Conservation (phyloP, 2,113 vertebrate species). For the Diadophis punctatus region DNA sequence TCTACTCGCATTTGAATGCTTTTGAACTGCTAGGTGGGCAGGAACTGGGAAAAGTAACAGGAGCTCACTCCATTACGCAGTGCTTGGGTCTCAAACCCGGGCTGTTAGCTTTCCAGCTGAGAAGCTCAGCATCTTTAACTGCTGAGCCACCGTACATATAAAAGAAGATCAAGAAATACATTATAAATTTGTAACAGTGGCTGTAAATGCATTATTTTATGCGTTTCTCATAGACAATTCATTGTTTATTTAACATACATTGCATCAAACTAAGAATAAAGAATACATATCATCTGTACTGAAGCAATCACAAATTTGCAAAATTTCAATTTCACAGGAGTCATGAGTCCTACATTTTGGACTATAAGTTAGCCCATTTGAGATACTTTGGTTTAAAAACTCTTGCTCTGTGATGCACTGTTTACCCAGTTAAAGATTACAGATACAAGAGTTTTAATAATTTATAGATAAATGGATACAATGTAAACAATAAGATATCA, state of each 20-base stretch:
- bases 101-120: background rate
- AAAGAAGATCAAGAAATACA: conserved; percentile 99
- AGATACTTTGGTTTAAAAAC: background rate
- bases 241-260: conserved; percentile 84
- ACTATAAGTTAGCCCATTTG: background rate
- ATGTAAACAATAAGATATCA: conserved; percentile 57
- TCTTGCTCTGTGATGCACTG: background rate
- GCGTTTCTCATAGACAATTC: conserved; percentile 88
- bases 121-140: background rate
- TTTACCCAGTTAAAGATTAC: background rate
- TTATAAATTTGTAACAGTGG: conserved; percentile 98
- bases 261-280: conserved; percentile 79
- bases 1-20: background rate
- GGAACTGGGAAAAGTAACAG: background rate
- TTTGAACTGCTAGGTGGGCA: background rate
- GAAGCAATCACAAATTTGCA: conserved; percentile 72
- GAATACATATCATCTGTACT: conserved; percentile 75
- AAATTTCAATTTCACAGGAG: background rate
- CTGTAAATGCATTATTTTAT: conserved; percentile 92
- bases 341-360: background rate
- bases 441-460: background rate
- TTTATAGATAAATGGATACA: conserved; percentile 56
- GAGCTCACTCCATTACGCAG: background rate
- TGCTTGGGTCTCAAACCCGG: background rate
- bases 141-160: conserved; percentile 81